A percentile compares a stretch with the other conserved stretches of the same genome.
These are phyloP conservation scores for Pantherophis alleghaniensis DNA, from an alignment of 2,797 vertebrate species.

Conservation along the genomic window DNA sequence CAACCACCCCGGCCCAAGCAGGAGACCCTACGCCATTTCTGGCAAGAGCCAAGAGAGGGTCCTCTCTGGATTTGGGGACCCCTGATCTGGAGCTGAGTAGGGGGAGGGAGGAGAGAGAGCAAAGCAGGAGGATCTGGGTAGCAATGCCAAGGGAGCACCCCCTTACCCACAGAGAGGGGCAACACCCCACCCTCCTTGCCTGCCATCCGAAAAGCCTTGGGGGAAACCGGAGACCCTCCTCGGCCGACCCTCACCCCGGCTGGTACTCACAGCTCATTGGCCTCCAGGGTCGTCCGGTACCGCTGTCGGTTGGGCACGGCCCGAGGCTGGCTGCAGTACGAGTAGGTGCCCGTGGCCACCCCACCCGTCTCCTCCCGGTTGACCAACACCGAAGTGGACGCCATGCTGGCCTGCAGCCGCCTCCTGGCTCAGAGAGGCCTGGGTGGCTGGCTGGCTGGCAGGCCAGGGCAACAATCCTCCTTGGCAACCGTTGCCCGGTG, in stretches of 20 bases:
- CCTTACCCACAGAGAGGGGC: background rate
- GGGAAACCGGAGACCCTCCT: background rate
- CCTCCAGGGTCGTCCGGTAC: slow-evolving; percentile 66
- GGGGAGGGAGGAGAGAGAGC: background rate
- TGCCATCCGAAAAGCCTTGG: background rate
- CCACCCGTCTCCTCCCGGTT: slow-evolving; percentile 5
- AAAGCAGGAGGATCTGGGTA: background rate
- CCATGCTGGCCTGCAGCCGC: background rate
- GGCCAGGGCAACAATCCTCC: background rate
- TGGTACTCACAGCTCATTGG: slow-evolving; percentile 73
- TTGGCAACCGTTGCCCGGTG: slow-evolving; percentile 32
- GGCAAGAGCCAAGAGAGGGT: background rate
- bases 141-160: background rate
- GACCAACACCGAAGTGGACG: slow-evolving; percentile 67
- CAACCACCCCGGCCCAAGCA: too few relatives aligned
- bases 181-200: background rate
- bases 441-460: background rate
- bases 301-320: slow-evolving; percentile 69
- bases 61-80: background rate
- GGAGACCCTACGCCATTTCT: too few relatives aligned
- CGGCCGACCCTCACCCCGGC: background rate
- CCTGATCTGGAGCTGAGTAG: background rate
- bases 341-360: slow-evolving; percentile 66
- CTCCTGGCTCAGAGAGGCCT: background rate
- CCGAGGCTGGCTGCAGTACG: slow-evolving; percentile 81